A percentile compares a stretch with the other conserved stretches of the same genome.
These are phyloP conservation scores for Poeciliopsis gracilis DNA, from an alignment of 2,797 vertebrate genomes.

Conservation along the genomic window DNA sequence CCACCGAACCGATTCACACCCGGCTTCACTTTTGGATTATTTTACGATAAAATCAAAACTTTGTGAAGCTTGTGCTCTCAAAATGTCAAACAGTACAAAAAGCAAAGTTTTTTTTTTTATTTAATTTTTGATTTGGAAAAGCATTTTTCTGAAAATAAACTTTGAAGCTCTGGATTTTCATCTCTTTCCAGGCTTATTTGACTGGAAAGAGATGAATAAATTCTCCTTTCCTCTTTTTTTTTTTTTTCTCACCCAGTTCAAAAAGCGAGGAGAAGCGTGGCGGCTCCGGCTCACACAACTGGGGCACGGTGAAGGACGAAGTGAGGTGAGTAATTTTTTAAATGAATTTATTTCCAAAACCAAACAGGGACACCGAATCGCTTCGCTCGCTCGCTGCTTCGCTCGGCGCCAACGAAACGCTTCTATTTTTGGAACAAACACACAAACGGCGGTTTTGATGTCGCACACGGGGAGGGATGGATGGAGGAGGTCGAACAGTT, in stretches of 20 bases:
- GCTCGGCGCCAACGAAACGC: not conserved
- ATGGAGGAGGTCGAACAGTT: not conserved
- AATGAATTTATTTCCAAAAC: constrained; percentile 13
- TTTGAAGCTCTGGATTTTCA: not conserved
- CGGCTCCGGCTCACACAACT: constrained; percentile 93
- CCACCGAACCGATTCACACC: no score
- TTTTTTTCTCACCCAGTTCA: constrained; percentile 77
- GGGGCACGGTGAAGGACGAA: constrained; percentile 96
- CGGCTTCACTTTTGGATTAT: not conserved
- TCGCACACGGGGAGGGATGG: not conserved
- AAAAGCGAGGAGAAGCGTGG: constrained; percentile 95
- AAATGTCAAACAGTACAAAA: not conserved
- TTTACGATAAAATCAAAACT: not conserved
- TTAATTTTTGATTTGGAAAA: not conserved
- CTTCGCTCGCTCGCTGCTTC: not conserved
- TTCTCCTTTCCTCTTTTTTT: constrained; percentile 18
- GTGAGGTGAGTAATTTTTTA: constrained; percentile 84
- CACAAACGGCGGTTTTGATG: not conserved
- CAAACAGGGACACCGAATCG: not conserved
- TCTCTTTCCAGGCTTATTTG: not conserved
- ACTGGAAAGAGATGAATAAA: not conserved
- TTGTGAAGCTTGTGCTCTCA: not conserved
- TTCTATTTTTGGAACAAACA: constrained; percentile 5
- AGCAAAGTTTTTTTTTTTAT: not conserved
- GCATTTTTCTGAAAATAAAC: not conserved